Conservation (phyloP, 2,888 invertebrate genomes). For the Pseudolycoriella hygida region DNA sequence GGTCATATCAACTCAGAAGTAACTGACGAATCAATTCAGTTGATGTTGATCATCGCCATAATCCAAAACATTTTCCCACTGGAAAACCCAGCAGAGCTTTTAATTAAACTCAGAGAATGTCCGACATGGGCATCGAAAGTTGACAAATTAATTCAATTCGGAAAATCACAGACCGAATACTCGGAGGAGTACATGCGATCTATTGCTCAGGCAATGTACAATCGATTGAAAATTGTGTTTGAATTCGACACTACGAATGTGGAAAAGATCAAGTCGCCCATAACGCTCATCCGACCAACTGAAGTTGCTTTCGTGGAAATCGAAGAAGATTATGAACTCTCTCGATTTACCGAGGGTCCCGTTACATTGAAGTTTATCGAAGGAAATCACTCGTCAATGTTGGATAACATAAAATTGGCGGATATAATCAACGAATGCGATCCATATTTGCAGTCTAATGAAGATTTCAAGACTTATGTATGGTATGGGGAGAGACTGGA, state of each 20-base stretch:
- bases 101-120: conserved; percentile 31
- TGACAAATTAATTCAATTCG: conserved; percentile 29
- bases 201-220: conserved; percentile 25
- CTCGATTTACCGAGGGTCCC: conserved; percentile 35
- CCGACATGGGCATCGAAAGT: conserved; percentile 39
- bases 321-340: conserved; percentile 48
- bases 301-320: conserved; percentile 33
- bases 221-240: conserved; percentile 36
- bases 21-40: conserved; percentile 20
- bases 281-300: conserved; percentile 44
- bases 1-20: conserved; percentile 15
- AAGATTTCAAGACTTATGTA: conserved; percentile 2
- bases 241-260: conserved; percentile 27
- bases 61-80: conserved; percentile 22
- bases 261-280: conserved; percentile 36
- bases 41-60: conserved; percentile 19
- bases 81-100: conserved; percentile 18
- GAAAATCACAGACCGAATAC: conserved; percentile 26
- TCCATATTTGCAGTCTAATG: conserved; percentile 14
- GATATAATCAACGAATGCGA: conserved; percentile 39
- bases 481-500: too few species aligned
- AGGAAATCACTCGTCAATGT: conserved; percentile 52
- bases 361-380: conserved; percentile 45
- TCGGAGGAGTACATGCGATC: conserved; percentile 27
- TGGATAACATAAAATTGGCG: conserved; percentile 44